These are phyloP conservation scores for Corythornis madagascariensis DNA, from an alignment of 2,113 vertebrate genomes.

Conservation along the genomic window DNA sequence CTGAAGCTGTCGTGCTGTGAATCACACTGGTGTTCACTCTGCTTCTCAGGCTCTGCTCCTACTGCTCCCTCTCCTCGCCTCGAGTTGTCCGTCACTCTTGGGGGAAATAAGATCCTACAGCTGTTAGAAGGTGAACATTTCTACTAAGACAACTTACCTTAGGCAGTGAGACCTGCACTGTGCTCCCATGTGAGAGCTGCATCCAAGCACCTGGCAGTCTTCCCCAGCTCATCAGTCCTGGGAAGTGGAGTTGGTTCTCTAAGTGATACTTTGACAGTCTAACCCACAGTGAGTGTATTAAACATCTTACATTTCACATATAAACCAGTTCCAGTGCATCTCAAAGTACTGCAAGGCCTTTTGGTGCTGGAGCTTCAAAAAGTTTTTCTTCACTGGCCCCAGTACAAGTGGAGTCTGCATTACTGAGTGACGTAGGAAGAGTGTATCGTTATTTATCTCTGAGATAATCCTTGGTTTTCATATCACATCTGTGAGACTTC, in stretches of 20 bases:
- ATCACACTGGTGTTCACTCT: accelerated
- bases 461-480: slow-evolving; percentile 19
- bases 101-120: background rate
- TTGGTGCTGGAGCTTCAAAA: background rate
- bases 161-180: background rate
- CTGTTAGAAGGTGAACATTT: background rate
- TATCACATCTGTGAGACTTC: slow-evolving; percentile 39
- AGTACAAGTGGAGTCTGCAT: background rate
- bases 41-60: background rate
- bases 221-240: background rate
- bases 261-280: background rate
- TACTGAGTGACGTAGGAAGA: background rate
- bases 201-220: background rate
- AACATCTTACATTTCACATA: background rate
- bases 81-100: background rate
- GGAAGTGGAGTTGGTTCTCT: accelerated
- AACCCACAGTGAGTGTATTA: background rate
- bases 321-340: background rate
- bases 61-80: accelerated
- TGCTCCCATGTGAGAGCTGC: background rate
- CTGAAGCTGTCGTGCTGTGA: background rate
- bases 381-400: background rate
- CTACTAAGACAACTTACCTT: background rate
- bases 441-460: slow-evolving; percentile 2
- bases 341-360: background rate